These are phyloP conservation scores for Thymelicus lineola DNA, from an alignment of 2,888 invertebrate genomes.

Conservation along the genomic window DNA sequence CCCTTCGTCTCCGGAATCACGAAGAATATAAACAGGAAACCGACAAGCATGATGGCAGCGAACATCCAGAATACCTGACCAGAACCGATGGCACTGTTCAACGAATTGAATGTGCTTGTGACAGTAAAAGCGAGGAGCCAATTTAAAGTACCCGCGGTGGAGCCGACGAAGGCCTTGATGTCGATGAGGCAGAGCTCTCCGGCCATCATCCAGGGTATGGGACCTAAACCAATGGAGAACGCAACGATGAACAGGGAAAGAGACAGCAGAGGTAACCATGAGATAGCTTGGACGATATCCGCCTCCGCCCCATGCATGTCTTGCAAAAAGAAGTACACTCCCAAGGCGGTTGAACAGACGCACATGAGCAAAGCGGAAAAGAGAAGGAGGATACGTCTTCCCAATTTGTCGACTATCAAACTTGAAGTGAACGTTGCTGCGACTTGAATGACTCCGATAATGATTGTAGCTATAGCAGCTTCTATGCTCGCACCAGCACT, in stretches of 20 bases:
- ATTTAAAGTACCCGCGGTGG: constrained; percentile 92
- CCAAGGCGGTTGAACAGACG: constrained; percentile 88
- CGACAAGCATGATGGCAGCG: constrained; percentile 87
- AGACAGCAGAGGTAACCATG: constrained; percentile 91
- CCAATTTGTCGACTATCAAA: constrained; percentile 91
- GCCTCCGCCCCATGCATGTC: constrained; percentile 59
- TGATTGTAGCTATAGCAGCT: constrained; percentile 88
- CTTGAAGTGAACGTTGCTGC: constrained; percentile 90
- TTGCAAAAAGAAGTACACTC: constrained; percentile 87
- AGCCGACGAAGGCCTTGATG: constrained; percentile 91
- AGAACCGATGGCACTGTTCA: constrained; percentile 83
- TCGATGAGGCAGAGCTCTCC: constrained; percentile 93
- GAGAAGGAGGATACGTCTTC: constrained; percentile 91
- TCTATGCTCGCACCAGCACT: constrained; percentile 86
- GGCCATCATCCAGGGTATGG: constrained; percentile 94
- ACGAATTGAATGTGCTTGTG: constrained; percentile 88
- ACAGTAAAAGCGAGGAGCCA: constrained; percentile 93
- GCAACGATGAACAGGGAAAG: constrained; percentile 91
- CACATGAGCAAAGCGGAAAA: constrained; percentile 89
- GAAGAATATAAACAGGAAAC: constrained; percentile 88
- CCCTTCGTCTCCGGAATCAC: constrained; percentile 89
- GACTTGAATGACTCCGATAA: constrained; percentile 94
- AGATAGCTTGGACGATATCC: constrained; percentile 80
- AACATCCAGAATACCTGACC: constrained; percentile 92
- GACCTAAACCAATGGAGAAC: constrained; percentile 94